Percentiles rank a stretch among this genome's conserved stretches.
These are phyloP conservation scores for Automeris io DNA, from an alignment of 2,888 invertebrate genomes.

Conservation along the genomic window DNA sequence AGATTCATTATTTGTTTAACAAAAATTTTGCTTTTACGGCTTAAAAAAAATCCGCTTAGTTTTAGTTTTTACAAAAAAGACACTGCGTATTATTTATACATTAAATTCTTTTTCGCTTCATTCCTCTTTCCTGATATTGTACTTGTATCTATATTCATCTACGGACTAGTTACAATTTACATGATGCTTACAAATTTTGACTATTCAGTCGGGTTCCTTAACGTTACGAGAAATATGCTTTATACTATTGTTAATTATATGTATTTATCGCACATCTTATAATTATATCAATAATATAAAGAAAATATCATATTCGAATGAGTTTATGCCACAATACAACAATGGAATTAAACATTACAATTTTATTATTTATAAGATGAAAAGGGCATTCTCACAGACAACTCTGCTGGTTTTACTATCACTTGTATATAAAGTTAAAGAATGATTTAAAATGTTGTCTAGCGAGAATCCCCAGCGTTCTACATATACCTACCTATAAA, in stretches of 20 bases:
- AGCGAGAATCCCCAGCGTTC: no score
- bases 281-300: constrained; percentile 16
- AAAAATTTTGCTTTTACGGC: background rate
- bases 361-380: constrained; percentile 3
- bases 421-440: no score
- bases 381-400: no score
- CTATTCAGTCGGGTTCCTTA: constrained; percentile 76
- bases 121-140: constrained; percentile 4
- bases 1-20: background rate
- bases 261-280: constrained; percentile 18
- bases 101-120: background rate
- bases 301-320: constrained; percentile 9
- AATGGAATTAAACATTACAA: constrained; percentile 4
- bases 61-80: background rate
- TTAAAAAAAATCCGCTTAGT: background rate
- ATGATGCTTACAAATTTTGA: constrained; percentile 69
- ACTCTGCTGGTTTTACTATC: no score
- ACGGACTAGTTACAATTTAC: constrained; percentile 28
- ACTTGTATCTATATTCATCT: constrained; percentile 36
- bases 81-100: background rate
- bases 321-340: constrained; percentile 2
- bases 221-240: constrained; percentile 41
- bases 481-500: no score
- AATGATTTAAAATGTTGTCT: no score
- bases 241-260: constrained; percentile 24